Evolutionary conservation across 2,888 invertebrate genomes (phyloP), one percentile per base, ranked within the genome.

Genomic region (Synergus gifuensis): DNA sequence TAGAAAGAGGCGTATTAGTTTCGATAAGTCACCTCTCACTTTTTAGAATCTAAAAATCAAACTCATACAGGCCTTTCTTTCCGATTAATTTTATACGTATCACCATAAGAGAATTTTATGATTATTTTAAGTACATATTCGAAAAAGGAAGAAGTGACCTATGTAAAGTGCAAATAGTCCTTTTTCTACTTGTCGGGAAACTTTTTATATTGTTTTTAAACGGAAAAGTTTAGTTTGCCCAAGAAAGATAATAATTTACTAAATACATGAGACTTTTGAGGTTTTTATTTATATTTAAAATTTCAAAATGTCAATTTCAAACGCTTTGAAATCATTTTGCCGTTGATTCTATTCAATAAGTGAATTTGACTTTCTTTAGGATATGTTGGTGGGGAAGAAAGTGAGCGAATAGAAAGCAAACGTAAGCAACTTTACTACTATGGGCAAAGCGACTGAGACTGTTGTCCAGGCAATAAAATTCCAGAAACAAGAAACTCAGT

Each of bases 331-430:
- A 49, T 49, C 1, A 4, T 16, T 4, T 16, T 14, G 46, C 11
- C 16, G 42, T 46, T 12, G 12, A 44, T 18, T 44, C 22, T 49
- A 67, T 4, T 49, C 28, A 69, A 69, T 28, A 14, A 2, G 69
- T 12, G 46, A 69, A 49, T n/a, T 11, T 54, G 36, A 40, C 14
- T 69, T 69, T 46, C 44, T 46, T 12, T 22, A 49, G 18, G 18
- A 44, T 44, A 18, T 66, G 42, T 18, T n/a, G 54, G 16, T 12
- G 54, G 28, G 73, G 49, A 73, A 73, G 54, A 73, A 73, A 73
- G 54, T 54, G 73, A 73, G 36, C 54, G 54, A 58, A 62, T 62
- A 62, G 62, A 62, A 58, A 73, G 73, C 54, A 36, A 73, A 73
- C 28, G 73, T 73, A 54, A 11, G 9, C 49, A 54, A 73, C 36